Conservation (phyloP, 2,113 vertebrate species). For the Myxocyprinus asiaticus region DNA sequence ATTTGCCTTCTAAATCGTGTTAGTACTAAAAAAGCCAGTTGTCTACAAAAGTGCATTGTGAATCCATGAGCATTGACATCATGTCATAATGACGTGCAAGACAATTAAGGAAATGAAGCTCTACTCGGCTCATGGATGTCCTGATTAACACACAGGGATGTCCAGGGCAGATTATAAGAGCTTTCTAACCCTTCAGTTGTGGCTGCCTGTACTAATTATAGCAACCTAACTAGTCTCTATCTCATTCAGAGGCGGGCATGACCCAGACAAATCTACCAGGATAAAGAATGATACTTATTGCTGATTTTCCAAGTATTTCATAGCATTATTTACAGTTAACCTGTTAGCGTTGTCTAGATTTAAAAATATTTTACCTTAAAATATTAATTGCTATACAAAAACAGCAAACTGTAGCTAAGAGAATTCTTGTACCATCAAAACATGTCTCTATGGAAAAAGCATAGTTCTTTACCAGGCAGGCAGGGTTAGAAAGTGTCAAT, state of each 20-base stretch:
- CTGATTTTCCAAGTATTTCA: background rate
- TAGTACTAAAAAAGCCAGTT: background rate
- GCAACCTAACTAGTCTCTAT: constrained; percentile 31
- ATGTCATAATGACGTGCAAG: constrained; percentile 17
- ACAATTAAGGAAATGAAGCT: constrained; percentile 35
- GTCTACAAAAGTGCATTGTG: constrained; percentile 9
- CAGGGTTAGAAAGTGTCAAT: background rate
- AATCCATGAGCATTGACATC: constrained; percentile 14
- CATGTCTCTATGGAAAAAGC: background rate
- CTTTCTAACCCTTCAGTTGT: constrained; percentile 33
- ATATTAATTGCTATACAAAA: background rate
- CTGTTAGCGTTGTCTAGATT: background rate
- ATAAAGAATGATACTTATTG: constrained; percentile 9
- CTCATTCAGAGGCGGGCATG: constrained; percentile 33
- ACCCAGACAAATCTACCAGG: constrained; percentile 28
- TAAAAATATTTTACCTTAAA: background rate
- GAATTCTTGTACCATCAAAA: background rate
- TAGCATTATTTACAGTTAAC: background rate
- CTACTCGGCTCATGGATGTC: constrained; percentile 1
- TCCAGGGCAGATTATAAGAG: constrained; percentile 27
- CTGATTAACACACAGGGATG: constrained; percentile 33
- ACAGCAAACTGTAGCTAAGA: background rate
- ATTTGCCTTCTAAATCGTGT: constrained; percentile 32
- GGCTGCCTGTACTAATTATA: constrained; percentile 42
- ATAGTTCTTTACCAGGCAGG: background rate